These are phyloP conservation scores for Thaumatotibia leucotreta DNA, from an alignment of 1,140 invertebrate genomes.

Conservation along the genomic window DNA sequence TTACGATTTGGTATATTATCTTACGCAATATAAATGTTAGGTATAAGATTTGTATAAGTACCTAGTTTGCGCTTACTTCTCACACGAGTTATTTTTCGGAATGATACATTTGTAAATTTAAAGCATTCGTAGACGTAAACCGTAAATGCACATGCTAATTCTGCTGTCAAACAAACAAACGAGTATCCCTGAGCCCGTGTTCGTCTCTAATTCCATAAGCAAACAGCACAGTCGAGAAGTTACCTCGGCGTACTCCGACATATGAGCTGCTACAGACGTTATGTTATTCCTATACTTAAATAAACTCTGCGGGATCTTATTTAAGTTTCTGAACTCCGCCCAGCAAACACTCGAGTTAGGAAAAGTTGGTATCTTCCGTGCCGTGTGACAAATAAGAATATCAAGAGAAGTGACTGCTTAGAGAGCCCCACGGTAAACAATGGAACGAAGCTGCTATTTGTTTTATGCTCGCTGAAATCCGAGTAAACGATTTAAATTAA, in stretches of 20 bases:
- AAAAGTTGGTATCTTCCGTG: slow-evolving; percentile 10
- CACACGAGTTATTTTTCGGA: neutral
- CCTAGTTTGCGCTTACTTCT: no score
- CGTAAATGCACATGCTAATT: slow-evolving; percentile 40
- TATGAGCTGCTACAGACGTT: slow-evolving; percentile 31
- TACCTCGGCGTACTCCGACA: slow-evolving; percentile 19
- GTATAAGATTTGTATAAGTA: no score
- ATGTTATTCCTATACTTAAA: slow-evolving; percentile 51
- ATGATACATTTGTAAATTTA: neutral
- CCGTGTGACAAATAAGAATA: slow-evolving; percentile 13
- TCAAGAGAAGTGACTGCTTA: slow-evolving; percentile 1
- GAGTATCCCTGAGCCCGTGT: slow-evolving; percentile 26
- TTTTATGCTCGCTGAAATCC: slow-evolving; percentile 4
- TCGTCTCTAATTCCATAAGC: slow-evolving; percentile 57
- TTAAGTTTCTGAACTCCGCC: slow-evolving; percentile 47
- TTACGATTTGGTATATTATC: no score
- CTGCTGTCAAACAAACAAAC: slow-evolving; percentile 52
- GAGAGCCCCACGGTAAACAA: slow-evolving; percentile 7
- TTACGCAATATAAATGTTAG: no score
- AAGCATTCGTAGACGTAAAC: neutral
- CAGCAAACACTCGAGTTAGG: slow-evolving; percentile 17
- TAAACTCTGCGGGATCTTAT: slow-evolving; percentile 62
- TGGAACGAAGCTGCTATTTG: neutral
- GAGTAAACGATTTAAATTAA: neutral
- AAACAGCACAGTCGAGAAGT: slow-evolving; percentile 59